Evolutionary conservation across 1,140 invertebrate species (phyloP), one percentile per base, ranked within the genome.

Genomic region (Batillaria attramentaria): DNA sequence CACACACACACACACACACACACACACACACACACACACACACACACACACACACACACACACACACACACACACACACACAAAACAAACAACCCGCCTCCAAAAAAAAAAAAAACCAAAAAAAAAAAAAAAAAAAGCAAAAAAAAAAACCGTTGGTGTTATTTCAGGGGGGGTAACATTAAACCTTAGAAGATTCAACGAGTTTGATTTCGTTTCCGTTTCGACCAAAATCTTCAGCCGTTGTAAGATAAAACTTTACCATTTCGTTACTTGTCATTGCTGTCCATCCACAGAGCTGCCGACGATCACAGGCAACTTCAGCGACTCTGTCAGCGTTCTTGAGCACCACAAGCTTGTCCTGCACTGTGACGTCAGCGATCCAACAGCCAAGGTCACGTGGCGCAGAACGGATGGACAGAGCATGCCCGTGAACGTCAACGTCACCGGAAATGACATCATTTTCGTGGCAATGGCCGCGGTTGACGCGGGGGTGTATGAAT

Each of bases 311-410:
- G 72, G 72, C 28, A 73, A 73, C 46, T 73, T 73, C 72, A 60
- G 46, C 28, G 16, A 57, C 8, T 35, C 46, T 28, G 54, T 57
- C 18, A 37, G 6, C 28, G 31, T 73, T 2, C 6, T 10, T 33
- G 46, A 24, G 3, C 54, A 60, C 46, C 72, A 60, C 18, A 16
- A 43, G 16, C 33, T 60, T 31, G 39, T 50, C 31, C 50, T 73
- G 31, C 72, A 73, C 46, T 73, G 72, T 37, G 72, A 73, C 10
- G 50, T 46, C 28, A 57, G 50, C 72, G 50, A 73, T 50, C 35
- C 54, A 24, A 18, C 24, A 33, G 54, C 33, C 31, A 2, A 20
- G 28, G 18, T 73, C 72, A 60, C 1, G 10, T 73, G 72, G 72
- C 10, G 18, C 3, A 57, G 35, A 16, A 39, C 31, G 2, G 46